Conservation (phyloP, 1,140 invertebrate species). For the Apocrypta bakeri region DNA sequence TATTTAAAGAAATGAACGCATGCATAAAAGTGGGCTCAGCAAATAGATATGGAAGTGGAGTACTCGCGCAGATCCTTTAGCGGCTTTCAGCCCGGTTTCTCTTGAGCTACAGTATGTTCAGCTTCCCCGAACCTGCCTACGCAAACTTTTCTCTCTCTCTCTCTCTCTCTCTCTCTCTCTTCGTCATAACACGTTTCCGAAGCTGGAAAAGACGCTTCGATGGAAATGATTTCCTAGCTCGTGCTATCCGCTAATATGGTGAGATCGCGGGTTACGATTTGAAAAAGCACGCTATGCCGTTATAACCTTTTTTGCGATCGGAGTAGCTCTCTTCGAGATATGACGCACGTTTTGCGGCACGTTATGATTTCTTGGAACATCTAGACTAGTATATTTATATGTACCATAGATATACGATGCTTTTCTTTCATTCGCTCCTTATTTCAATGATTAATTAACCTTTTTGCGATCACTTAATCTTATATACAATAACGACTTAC, state of each 20-base stretch:
- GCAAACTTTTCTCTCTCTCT: neutral
- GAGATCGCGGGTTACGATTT: neutral
- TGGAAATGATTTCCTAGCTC: constrained; percentile 50
- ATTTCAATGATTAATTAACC: neutral
- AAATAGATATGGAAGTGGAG: constrained; percentile 35
- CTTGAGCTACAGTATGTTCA: neutral
- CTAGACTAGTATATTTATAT: neutral
- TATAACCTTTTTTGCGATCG: constrained; percentile 41
- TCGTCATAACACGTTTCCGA: constrained; percentile 44
- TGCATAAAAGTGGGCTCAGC: constrained; percentile 26
- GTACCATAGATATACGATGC: neutral
- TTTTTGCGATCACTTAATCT: too few relatives aligned
- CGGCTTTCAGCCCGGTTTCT: constrained; percentile 36
- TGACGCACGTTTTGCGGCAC: constrained; percentile 31
- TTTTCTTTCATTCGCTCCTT: neutral
- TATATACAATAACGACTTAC: too few relatives aligned
- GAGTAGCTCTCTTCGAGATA: neutral
- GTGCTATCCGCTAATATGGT: constrained; percentile 33
- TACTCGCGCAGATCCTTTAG: constrained; percentile 17
- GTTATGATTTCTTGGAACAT: constrained; percentile 42
- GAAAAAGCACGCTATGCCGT: constrained; percentile 16
- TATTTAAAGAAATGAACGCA: neutral
- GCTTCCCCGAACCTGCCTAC: constrained; percentile 30
- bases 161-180: neutral
- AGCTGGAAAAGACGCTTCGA: constrained; percentile 14